Conservation (phyloP, 2,888 invertebrate genomes). For the Pristionchus arcanus region DNA sequence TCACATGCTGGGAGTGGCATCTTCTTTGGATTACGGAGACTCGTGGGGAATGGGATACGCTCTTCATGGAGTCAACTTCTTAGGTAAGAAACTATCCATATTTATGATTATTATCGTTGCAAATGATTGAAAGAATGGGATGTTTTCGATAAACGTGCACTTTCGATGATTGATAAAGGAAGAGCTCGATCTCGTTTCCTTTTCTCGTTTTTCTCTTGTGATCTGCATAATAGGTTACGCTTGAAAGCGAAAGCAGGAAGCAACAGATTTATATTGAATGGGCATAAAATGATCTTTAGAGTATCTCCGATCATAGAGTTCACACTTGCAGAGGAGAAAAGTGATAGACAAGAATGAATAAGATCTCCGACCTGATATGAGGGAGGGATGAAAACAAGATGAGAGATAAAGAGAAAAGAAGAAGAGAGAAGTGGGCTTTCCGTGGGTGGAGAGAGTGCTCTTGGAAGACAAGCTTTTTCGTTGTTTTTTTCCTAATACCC, state of each 20-base stretch:
- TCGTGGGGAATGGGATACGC: constrained; percentile 68
- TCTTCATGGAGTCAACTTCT: constrained; percentile 67
- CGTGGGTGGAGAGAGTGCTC: constrained; percentile 3
- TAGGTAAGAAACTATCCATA: constrained; percentile 55
- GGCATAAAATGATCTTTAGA: background rate
- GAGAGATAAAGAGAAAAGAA: background rate
- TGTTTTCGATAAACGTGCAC: background rate
- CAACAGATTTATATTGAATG: background rate
- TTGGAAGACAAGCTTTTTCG: background rate
- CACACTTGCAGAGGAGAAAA: background rate
- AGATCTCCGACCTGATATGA: background rate
- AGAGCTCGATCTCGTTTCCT: background rate
- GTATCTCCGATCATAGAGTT: background rate
- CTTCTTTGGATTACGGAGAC: constrained; percentile 66
- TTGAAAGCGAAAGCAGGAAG: background rate
- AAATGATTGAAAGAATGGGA: background rate
- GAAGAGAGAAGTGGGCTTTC: background rate
- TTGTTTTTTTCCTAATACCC: background rate
- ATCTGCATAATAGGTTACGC: background rate
- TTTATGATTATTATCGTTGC: background rate
- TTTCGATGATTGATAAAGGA: background rate
- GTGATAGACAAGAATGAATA: background rate
- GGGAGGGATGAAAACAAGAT: constrained; percentile 14
- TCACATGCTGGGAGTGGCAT: constrained; percentile 65
- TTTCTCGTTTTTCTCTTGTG: background rate